Percentiles rank a stretch among this genome's conserved stretches.
These are phyloP conservation scores for Urocitellus parryii DNA, from an alignment of 2,113 vertebrate species.

Conservation along the genomic window DNA sequence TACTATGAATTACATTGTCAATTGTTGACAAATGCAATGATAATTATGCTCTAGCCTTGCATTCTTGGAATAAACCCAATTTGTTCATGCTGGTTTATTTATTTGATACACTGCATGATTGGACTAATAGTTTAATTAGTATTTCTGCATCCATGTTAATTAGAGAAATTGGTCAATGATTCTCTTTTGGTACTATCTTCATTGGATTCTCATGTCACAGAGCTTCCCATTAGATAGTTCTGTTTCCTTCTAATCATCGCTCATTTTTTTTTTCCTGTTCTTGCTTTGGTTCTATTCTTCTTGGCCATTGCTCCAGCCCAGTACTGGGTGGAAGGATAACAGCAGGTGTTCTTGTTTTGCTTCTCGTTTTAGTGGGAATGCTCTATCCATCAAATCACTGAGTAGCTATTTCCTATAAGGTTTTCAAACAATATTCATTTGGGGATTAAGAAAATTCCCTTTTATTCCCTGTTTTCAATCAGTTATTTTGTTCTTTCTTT, in stretches of 20 bases:
- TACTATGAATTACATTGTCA: neutral
- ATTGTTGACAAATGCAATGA: neutral
- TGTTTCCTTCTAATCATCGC: neutral
- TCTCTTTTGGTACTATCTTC: neutral
- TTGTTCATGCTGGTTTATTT: neutral
- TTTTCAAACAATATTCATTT: neutral
- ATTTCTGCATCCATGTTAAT: neutral
- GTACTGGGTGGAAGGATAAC: neutral
- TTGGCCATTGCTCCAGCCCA: neutral
- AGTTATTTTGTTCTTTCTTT: conserved; percentile 15
- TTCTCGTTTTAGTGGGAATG: conserved; percentile 27
- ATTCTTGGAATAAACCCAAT: neutral
- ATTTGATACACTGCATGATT: neutral
- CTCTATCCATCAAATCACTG: neutral
- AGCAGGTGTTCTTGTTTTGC: neutral
- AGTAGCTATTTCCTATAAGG: neutral
- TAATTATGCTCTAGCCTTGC: neutral
- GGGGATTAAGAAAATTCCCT: conserved; percentile 20
- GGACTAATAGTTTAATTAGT: conserved; percentile 1
- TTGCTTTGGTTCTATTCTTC: neutral
- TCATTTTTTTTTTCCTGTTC: neutral
- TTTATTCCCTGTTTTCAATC: conserved; percentile 12
- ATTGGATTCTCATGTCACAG: neutral
- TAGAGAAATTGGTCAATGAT: neutral
- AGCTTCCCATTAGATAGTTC: neutral